Conservation (phyloP, 1,140 invertebrate genomes). For the Zeugodacus cucurbitae region DNA sequence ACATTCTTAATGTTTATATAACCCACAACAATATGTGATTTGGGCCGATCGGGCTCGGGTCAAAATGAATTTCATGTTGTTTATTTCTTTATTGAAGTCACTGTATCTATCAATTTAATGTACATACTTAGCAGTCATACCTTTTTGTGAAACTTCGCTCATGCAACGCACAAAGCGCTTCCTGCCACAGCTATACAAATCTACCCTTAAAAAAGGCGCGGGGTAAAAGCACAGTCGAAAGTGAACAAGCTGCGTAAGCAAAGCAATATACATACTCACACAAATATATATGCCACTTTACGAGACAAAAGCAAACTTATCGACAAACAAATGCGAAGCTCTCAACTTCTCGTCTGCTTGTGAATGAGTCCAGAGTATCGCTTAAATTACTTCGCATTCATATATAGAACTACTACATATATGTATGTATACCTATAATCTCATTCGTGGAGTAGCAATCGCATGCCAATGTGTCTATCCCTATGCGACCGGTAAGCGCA, state of each 20-base stretch:
- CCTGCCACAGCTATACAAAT: background rate
- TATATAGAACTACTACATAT: background rate
- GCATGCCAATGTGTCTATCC: background rate
- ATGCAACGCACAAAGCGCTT: background rate
- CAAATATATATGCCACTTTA: background rate
- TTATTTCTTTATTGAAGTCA: background rate
- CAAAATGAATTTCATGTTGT: background rate
- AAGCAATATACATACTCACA: background rate
- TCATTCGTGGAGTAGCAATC: background rate
- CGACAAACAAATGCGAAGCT: background rate
- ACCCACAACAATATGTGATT: no score
- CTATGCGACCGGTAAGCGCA: background rate
- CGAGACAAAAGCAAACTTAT: background rate
- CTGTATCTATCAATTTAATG: background rate
- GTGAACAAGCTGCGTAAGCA: background rate
- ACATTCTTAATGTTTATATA: no score
- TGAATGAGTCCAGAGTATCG: background rate
- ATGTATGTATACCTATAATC: background rate
- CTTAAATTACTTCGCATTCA: background rate
- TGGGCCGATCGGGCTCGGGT: no score
- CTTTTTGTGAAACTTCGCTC: background rate
- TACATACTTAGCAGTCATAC: background rate
- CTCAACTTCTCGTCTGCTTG: background rate
- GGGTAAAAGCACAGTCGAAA: background rate
- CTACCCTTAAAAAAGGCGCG: conserved; percentile 10